phyloP scores from a whole-genome alignment of 2,113 vertebrate species.

The Catagonus wagneri region DNA sequence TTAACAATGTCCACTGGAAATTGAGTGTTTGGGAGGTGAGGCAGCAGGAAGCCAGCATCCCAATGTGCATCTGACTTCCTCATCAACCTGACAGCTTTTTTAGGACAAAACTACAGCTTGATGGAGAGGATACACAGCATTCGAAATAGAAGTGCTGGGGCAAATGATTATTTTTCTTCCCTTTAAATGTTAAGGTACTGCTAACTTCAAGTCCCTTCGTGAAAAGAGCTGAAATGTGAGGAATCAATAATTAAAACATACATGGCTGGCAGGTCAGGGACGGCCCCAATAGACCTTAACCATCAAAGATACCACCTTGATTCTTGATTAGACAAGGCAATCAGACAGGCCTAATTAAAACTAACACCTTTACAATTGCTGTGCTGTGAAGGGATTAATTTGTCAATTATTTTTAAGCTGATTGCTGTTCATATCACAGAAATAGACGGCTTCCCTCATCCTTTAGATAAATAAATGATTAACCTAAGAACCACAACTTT shows the following conservation, averaged over 20 bases:
- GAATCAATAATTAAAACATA: conserved; percentile 84
- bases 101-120: background rate
- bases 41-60: background rate
- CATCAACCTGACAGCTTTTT: background rate
- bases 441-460: conserved; percentile 84
- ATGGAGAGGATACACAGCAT: background rate
- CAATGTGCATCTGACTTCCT: background rate
- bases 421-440: conserved; percentile 85
- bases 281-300: conserved; percentile 79
- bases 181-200: conserved; percentile 66
- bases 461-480: conserved; percentile 87
- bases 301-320: conserved; percentile 82
- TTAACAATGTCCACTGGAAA: background rate
- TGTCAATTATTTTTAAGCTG: conserved; percentile 88
- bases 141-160: conserved; percentile 6
- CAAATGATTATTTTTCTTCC: conserved; percentile 75
- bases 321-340: conserved; percentile 85
- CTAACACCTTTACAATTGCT: conserved; percentile 84
- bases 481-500: conserved; percentile 83
- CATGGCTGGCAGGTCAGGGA: conserved; percentile 74
- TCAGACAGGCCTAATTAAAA: conserved; percentile 86
- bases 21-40: background rate
- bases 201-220: conserved; percentile 69
- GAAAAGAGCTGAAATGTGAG: conserved; percentile 70
- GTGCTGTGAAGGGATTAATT: conserved; percentile 85